A percentile compares a stretch with the other conserved stretches of the same genome.
These are phyloP conservation scores for Peromyscus leucopus DNA, from an alignment of 2,113 vertebrate species.

Conservation along the genomic window DNA sequence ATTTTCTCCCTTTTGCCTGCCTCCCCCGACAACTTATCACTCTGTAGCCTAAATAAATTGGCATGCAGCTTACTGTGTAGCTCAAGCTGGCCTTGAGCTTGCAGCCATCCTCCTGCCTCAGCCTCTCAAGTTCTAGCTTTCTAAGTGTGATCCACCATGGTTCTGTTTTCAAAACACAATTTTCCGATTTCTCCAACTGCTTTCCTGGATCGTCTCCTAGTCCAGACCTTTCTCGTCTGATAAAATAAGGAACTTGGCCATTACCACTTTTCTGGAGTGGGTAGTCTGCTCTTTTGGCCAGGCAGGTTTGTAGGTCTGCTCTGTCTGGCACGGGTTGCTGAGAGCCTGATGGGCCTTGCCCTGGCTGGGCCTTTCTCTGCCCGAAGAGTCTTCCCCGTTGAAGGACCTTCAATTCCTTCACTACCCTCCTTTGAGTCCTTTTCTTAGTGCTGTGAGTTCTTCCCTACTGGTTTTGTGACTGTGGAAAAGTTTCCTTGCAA, in stretches of 20 bases:
- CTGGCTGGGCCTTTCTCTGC: background rate
- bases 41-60: background rate
- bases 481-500: slow-evolving; percentile 44
- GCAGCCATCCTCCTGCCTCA: background rate
- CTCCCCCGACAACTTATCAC: too few species aligned
- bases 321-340: background rate
- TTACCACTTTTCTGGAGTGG: background rate
- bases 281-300: background rate
- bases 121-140: background rate
- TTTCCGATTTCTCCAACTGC: background rate
- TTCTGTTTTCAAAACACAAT: slow-evolving; percentile 15
- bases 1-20: too few species aligned
- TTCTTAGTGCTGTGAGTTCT: slow-evolving; percentile 38
- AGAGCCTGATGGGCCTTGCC: background rate
- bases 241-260: background rate
- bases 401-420: background rate
- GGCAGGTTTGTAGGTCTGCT: background rate
- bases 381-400: background rate
- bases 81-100: background rate
- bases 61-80: background rate
- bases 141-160: background rate
- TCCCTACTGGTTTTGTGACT: background rate
- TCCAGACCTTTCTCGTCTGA: background rate
- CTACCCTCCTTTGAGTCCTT: background rate
- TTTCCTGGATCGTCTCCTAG: background rate